phyloP scores from a whole-genome alignment of 2,113 vertebrate genomes.

The Gymnarchus niloticus region DNA sequence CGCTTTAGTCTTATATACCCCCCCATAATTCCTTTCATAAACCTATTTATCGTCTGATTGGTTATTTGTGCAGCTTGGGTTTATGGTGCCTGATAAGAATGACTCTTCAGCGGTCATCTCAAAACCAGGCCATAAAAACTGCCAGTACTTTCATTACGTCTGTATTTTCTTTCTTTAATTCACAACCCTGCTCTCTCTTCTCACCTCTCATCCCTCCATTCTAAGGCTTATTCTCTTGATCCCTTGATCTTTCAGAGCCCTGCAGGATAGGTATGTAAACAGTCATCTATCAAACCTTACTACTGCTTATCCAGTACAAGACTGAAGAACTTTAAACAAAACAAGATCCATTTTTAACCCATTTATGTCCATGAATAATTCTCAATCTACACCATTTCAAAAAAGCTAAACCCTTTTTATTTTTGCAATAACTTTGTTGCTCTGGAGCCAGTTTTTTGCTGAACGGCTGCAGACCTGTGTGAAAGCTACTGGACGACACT shows the following conservation, averaged over 20 bases:
- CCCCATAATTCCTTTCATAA: neutral
- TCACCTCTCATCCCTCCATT: neutral
- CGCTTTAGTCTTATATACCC: neutral
- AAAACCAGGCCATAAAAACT: neutral
- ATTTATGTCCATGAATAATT: neutral
- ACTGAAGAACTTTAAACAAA: neutral
- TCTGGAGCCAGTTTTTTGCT: no score
- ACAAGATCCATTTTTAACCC: neutral
- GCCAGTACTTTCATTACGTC: neutral
- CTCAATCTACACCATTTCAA: neutral
- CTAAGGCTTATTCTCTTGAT: neutral
- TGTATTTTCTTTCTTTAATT: neutral
- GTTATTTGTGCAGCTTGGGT: neutral
- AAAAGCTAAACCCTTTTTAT: no score
- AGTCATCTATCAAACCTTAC: neutral
- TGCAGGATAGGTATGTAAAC: neutral
- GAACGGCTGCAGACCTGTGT: no score
- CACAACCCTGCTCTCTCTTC: neutral
- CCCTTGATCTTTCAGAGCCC: neutral
- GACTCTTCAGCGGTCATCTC: neutral
- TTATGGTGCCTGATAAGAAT: neutral
- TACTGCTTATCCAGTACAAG: neutral
- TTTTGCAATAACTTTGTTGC: no score
- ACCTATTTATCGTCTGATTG: neutral
- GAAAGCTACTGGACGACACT: no score